Conservation (phyloP, 2,113 vertebrate species). For the Brachyhypopomus gauderio region DNA sequence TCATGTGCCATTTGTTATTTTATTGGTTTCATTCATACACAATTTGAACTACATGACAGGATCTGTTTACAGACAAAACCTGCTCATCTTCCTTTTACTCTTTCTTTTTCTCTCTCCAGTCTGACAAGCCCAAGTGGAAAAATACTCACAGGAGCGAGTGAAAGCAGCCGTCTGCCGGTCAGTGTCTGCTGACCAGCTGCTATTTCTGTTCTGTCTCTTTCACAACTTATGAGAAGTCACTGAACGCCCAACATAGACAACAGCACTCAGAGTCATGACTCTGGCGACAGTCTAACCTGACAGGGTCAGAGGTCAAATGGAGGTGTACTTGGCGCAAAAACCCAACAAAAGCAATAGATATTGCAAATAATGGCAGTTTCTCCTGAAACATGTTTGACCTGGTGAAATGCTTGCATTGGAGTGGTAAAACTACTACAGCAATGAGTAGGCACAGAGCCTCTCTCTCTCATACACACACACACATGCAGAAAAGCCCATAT, state of each 20-base stretch:
- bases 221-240: constrained; percentile 39
- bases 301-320: constrained; percentile 36
- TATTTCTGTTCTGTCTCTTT: constrained; percentile 53
- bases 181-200: constrained; percentile 44
- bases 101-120: neutral
- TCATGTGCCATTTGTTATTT: too few species aligned
- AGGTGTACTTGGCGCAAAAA: neutral
- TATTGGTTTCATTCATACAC: neutral
- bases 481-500: too few species aligned
- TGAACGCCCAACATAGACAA: neutral
- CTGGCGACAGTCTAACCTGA: neutral
- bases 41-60: neutral
- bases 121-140: constrained; percentile 19
- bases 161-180: constrained; percentile 35
- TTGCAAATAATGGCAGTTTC: too few species aligned
- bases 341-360: too few species aligned
- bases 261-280: constrained; percentile 14
- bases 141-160: constrained; percentile 22
- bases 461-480: too few species aligned
- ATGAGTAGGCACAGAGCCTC: too few species aligned
- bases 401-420: too few species aligned
- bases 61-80: neutral
- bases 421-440: too few species aligned
- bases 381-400: too few species aligned
- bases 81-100: neutral